Conservation (phyloP, 2,888 invertebrate genomes). For the Eilema sororculum region DNA sequence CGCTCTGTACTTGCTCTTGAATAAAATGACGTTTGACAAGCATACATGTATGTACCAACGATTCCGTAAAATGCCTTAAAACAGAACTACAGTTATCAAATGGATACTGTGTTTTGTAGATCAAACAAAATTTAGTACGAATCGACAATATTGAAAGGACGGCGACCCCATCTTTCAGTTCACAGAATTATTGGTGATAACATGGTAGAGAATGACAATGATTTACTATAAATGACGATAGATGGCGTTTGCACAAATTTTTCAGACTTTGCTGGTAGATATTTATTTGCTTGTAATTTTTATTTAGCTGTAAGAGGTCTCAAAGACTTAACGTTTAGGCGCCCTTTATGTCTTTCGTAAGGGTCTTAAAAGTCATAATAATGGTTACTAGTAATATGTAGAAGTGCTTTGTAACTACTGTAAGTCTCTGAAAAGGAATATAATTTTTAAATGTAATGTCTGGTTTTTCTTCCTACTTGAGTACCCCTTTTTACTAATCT, state of each 20-base stretch:
- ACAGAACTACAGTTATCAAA: no score
- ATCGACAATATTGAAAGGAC: no score
- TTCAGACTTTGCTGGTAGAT: slow-evolving; percentile 7
- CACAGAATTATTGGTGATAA: no score
- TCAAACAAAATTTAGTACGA: no score
- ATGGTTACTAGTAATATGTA: slow-evolving; percentile 31
- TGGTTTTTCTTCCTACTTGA: not conserved
- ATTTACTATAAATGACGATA: not conserved
- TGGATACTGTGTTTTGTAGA: no score
- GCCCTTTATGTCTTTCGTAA: slow-evolving; percentile 20
- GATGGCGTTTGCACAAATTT: not conserved
- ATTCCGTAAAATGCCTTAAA: no score
- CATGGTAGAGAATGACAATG: not conserved
- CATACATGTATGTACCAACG: no score
- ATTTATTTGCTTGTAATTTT: slow-evolving; percentile 30
- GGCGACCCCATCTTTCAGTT: no score
- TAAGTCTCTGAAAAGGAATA: slow-evolving; percentile 52
- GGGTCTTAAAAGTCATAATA: slow-evolving; percentile 37
- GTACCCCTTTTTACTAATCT: not conserved
- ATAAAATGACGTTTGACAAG: no score
- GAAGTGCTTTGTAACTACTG: slow-evolving; percentile 52
- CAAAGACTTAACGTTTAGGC: slow-evolving; percentile 43
- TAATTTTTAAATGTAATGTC: slow-evolving; percentile 16
- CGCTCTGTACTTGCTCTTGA: not conserved
- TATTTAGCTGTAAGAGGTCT: slow-evolving; percentile 47